Conservation (phyloP, 2,797 vertebrate species). For the Aphelocoma californica region DNA sequence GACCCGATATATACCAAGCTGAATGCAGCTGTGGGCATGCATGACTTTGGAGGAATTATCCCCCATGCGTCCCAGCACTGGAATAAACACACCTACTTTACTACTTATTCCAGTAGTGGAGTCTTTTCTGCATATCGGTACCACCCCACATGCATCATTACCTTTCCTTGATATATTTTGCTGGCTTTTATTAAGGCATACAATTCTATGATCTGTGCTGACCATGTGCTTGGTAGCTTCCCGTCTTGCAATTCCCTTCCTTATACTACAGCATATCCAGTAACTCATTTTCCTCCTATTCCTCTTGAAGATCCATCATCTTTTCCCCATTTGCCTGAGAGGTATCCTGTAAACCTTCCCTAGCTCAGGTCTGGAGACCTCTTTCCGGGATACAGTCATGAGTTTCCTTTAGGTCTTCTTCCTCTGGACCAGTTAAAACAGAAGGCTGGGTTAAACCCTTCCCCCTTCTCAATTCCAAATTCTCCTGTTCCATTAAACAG, state of each 20-base stretch:
- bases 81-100: no score
- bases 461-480: not conserved
- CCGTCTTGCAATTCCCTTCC: no score
- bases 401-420: not conserved
- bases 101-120: no score
- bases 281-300: not conserved
- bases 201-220: not conserved
- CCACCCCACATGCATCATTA: no score
- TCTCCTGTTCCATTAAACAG: not conserved
- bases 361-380: not conserved
- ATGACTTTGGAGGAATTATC: no score
- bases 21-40: no score
- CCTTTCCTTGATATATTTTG: not conserved
- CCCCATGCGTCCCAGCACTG: no score
- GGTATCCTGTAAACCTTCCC: no score
- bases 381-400: not conserved
- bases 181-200: not conserved
- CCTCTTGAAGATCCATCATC: not conserved
- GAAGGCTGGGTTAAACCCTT: not conserved
- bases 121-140: no score
- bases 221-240: not conserved
- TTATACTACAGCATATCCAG: not conserved
- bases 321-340: not conserved
- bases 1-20: no score
- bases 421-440: not conserved